Percentiles rank a stretch among this genome's conserved stretches.
phyloP scores from a whole-genome alignment of 35 echinoderm and acorn worm genomes.

The Nesometra sesokonis region DNA sequence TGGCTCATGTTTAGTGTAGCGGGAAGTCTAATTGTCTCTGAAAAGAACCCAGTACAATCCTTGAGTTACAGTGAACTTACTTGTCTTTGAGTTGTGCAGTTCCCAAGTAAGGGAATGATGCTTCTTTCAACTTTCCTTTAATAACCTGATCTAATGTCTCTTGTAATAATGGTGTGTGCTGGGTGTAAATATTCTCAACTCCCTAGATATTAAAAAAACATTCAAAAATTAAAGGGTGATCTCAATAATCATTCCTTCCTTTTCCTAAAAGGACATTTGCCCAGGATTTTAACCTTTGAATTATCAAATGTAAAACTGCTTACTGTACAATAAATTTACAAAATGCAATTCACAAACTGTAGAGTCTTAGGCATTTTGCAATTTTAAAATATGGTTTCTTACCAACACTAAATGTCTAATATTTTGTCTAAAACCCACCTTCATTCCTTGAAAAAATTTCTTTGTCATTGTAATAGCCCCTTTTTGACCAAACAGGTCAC shows the following conservation, averaged over 20 bases:
- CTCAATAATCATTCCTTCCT: too few species aligned
- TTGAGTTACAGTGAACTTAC: conserved; percentile 18
- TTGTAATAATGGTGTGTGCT: conserved; percentile 86
- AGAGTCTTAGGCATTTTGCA: too few species aligned
- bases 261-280: too few species aligned
- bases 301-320: too few species aligned
- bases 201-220: conserved; percentile 30
- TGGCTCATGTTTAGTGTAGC: too few species aligned
- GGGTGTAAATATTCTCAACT: conserved; percentile 98
- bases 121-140: conserved; percentile 83
- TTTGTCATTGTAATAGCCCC: conserved; percentile 81
- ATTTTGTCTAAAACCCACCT: conserved; percentile 61
- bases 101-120: conserved; percentile 77
- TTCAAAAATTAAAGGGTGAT: background rate
- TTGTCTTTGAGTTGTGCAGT: conserved; percentile 83
- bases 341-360: too few species aligned
- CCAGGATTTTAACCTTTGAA: too few species aligned
- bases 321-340: background rate
- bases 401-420: too few species aligned
- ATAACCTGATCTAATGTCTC: conserved; percentile 77
- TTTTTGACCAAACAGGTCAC: conserved; percentile 89
- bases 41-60: too few species aligned
- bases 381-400: too few species aligned
- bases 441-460: conserved; percentile 87
- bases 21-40: too few species aligned